A percentile compares a stretch with the other conserved stretches of the same genome.
phyloP scores from a whole-genome alignment of 2,888 invertebrate genomes.

The Macrophya annulata region DNA sequence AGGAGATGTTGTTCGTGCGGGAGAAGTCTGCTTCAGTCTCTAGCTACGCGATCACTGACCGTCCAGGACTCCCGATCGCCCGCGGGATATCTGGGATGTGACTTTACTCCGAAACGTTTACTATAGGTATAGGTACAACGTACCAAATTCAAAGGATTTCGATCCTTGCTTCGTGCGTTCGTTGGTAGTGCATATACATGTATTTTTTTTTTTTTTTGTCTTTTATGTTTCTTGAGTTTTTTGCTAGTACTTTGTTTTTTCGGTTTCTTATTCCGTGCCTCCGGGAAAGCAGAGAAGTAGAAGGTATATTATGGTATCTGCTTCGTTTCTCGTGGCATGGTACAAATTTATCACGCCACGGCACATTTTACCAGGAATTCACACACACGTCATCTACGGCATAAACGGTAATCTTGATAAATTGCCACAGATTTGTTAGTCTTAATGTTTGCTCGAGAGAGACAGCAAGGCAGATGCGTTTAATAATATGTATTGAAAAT shows the following conservation, averaged over 20 bases:
- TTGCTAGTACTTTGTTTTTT: neutral
- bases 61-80: constrained; percentile 42
- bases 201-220: neutral
- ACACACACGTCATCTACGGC: constrained; percentile 46
- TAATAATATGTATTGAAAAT: constrained; percentile 38
- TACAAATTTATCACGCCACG: constrained; percentile 49
- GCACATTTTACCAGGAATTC: constrained; percentile 41
- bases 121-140: neutral
- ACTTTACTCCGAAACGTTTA: constrained; percentile 42
- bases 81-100: constrained; percentile 46
- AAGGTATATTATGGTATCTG: constrained; percentile 33
- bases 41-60: constrained; percentile 51
- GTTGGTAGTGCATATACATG: neutral
- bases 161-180: neutral
- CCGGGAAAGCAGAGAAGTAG: neutral
- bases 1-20: constrained; percentile 62
- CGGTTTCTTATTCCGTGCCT: constrained; percentile 6
- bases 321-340: constrained; percentile 28
- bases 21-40: constrained; percentile 37
- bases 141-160: constrained; percentile 17
- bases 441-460: constrained; percentile 48
- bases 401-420: constrained; percentile 51
- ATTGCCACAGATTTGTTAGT: constrained; percentile 53
- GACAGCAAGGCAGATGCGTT: constrained; percentile 11
- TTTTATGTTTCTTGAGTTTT: neutral